A percentile compares a stretch with the other conserved stretches of the same genome.
phyloP scores from a whole-genome alignment of 2,888 invertebrate species.

The Baronia brevicornis region DNA sequence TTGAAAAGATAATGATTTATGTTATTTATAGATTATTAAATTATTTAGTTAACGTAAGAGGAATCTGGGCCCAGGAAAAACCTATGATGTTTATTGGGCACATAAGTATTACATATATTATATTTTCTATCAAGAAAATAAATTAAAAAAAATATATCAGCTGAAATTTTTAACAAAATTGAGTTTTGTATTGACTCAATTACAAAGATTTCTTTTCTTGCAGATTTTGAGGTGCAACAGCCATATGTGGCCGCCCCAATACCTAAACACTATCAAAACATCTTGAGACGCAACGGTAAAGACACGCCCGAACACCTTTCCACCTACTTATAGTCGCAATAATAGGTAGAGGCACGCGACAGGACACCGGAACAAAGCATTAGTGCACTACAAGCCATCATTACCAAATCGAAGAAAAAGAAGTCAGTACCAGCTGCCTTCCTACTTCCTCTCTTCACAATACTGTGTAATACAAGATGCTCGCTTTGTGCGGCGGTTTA shows the following conservation, averaged over 20 bases:
- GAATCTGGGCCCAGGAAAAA: too few species aligned
- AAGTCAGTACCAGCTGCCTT: conserved; percentile 65
- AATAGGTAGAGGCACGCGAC: conserved; percentile 63
- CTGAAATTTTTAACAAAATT: background rate
- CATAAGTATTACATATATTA: too few species aligned
- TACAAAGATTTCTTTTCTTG: conserved; percentile 8
- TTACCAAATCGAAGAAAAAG: conserved; percentile 59
- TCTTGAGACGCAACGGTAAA: conserved; percentile 61
- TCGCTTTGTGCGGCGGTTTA: conserved; percentile 51
- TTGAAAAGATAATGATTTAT: too few species aligned
- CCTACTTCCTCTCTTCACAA: conserved; percentile 70
- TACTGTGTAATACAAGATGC: conserved; percentile 69
- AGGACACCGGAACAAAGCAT: conserved; percentile 59
- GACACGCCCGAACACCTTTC: conserved; percentile 63
- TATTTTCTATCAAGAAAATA: too few species aligned
- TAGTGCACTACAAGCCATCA: conserved; percentile 68
- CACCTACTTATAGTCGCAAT: conserved; percentile 57
- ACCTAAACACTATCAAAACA: conserved; percentile 42
- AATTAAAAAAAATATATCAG: too few species aligned
- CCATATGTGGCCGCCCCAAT: conserved; percentile 24
- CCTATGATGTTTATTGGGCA: too few species aligned
- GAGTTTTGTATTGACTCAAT: conserved; percentile 2
- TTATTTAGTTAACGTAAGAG: too few species aligned
- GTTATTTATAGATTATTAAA: too few species aligned
- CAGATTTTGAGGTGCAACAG: conserved; percentile 21